Base-by-base conservation (phyloP, 2,113 vertebrate genomes). In the Megaleporinus macrocephalus region DNA sequence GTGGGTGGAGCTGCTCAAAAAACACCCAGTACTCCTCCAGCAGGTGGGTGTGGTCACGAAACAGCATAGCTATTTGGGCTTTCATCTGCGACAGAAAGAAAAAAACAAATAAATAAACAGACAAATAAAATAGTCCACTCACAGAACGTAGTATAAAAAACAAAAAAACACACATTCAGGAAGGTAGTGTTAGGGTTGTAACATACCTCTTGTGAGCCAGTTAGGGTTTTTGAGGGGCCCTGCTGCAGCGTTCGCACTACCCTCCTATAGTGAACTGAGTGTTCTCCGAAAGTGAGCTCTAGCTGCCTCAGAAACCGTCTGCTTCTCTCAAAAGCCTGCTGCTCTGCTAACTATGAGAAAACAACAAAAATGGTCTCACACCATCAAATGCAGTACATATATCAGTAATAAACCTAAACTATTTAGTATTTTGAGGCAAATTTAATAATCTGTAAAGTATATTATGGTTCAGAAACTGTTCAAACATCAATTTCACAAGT, bases 281-380 rank as follows among this genome's bases (percentile, higher is more conserved):
- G 93, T 72, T 96, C 96, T 29, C 95, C 96, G 10, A 98, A 96
- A 73, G 93, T 95, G 16, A 92, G 93, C 84, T 96, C 94, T 87
- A 98, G 88, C 83, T 94, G 95, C 76, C 94, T 87, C 3, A 98
- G 94, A 86, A 98, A 98, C 82, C 91, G 92, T 0, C 96, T 91
- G 83, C 97, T 96, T 70, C 95, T 96, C 1, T 98, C 96, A 66
- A 98, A 98, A 0, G 96, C 94, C 79, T 96, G 97, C 84, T 98
- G 97, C 86, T 99, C 97, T 76, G 93, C 92, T 80, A 96, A 93
- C 97, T 99, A 83, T 0, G 0, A 75, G 44, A 29, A 9, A 62
- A 49, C 26, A 65, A 27, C 22, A 53, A 47, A 33, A 33, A 62
- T n/a, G 26, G 41, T 51, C 1, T 55, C 53, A 22, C 5, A 55